Base-by-base conservation (phyloP, 2,888 invertebrate species). In the Rhabditoides inermis region DNA sequence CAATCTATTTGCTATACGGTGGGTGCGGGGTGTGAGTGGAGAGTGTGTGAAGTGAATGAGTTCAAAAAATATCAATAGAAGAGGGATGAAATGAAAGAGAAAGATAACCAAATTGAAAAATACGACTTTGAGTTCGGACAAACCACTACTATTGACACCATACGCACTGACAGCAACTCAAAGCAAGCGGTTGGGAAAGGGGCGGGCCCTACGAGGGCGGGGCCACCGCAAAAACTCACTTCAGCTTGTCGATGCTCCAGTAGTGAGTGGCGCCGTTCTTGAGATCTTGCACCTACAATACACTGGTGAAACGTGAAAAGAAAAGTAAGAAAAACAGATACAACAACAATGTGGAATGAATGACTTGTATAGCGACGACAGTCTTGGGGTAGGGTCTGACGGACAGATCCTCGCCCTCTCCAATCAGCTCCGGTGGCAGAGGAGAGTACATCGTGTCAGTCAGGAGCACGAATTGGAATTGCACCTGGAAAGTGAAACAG, bases 181-280 rank as follows among this genome's bases (percentile, higher is more conserved):
- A n/a, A n/a, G n/a, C n/a, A 1, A 90, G 89, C 86, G 86, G 20
- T 36, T 28, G 30, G 28, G 15, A 45, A 45, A 27, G 18, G 45
- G 4, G 45, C 25, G 45, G 4, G 18, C n/a, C 18, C n/a, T 28
- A 10, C 18, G 25, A 28, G 27, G 6, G 44, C 23, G 20, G 4
- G 20, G 3, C 35, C 35, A 1, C n/a, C 10, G 35, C 20, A 45
- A 10, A 20, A 40, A 58, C 84, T 83, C 79, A 98, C 95, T 92
- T 88, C 60, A 99, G 82, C 79, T 99, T 99, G 78, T 94, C 91
- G 50, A 99, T 82, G 0, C 94, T 91, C 98, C 98, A 99, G 78
- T 94, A 94, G 77, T 99, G 98, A 5, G 92, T 92, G 12, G 98
- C 98, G 0, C 98, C 98, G 78, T 99, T 98, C 80, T 99, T 98